Evolutionary conservation across 2,797 vertebrate species (phyloP).

Genomic region (Halcyon leucocephala): DNA sequence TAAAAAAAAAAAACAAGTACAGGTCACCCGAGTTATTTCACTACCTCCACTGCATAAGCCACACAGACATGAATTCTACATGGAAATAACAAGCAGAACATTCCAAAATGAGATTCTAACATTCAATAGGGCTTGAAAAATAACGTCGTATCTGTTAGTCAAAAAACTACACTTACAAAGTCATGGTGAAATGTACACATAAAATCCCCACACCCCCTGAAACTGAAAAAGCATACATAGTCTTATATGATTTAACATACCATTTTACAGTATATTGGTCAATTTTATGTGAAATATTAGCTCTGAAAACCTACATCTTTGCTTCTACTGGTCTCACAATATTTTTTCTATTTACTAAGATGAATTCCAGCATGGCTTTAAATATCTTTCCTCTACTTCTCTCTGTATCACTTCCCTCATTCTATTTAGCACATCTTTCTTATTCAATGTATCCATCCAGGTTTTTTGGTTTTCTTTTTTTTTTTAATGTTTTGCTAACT

Average conservation of each 20-base stretch:
- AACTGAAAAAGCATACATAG: neutral
- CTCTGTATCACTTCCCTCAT: neutral
- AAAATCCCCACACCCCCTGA: neutral
- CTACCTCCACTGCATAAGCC: neutral
- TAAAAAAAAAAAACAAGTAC: neutral
- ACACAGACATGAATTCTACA: neutral
- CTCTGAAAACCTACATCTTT: neutral
- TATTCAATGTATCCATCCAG: neutral
- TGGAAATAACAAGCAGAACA: slow-evolving; percentile 33
- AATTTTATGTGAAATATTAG: neutral
- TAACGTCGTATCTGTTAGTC: neutral
- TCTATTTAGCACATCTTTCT: neutral
- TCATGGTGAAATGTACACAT: neutral
- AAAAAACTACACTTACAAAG: neutral
- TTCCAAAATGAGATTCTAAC: neutral
- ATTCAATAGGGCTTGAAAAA: neutral
- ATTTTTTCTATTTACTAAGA: neutral
- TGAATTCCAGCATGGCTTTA: neutral
- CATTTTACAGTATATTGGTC: neutral
- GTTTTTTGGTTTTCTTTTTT: neutral
- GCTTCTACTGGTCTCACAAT: neutral
- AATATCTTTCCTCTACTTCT: neutral
- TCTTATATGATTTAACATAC: neutral
- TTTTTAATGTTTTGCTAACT: neutral
- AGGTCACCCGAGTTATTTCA: neutral